Evolutionary conservation across 2,888 invertebrate species (phyloP), one percentile per base, ranked within the genome.

Genomic region (Agrypnus murinus): DNA sequence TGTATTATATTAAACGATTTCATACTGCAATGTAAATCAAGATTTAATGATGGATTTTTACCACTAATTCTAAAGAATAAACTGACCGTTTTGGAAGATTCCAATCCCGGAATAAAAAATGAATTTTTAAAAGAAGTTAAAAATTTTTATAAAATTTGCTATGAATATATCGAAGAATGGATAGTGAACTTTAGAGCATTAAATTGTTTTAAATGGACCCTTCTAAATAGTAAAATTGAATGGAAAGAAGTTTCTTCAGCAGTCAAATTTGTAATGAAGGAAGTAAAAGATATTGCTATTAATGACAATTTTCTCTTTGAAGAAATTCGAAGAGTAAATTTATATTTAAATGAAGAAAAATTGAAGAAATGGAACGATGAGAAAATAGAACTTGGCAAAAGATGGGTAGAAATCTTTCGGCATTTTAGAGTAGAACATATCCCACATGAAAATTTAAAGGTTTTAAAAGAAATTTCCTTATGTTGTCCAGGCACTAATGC

Each of bases 11-110:
- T n/a, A n/a, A n/a, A n/a, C n/a, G n/a, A n/a, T n/a, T n/a, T n/a
- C n/a, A n/a, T n/a, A n/a, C n/a, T n/a, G n/a, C n/a, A n/a, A n/a
- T n/a, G n/a, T n/a, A n/a, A n/a, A n/a, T n/a, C n/a, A n/a, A n/a
- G n/a, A n/a, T n/a, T n/a, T n/a, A n/a, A n/a, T 58, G 59, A 66
- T 58, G 66, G 58, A 66, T 59, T 59, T 59, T 68, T 89, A 38
- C 89, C 89, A 0, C 81, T 90, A 53, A 80, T 89, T 73, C 81
- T 89, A 12, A 88, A 89, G 82, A 88, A 88, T 76, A 88, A 88
- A 75, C 76, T 86, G 14, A 84, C 83, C 65, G 74, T 88, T 25
- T 85, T 86, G 1, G 88, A 89, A 74, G 85, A 86, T 9, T 88
- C 66, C 38, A 66, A 66, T 66, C 66, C 66, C 38, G 66, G 46